Conservation (phyloP, 2,113 vertebrate species). For the Psephotus haematonotus region DNA sequence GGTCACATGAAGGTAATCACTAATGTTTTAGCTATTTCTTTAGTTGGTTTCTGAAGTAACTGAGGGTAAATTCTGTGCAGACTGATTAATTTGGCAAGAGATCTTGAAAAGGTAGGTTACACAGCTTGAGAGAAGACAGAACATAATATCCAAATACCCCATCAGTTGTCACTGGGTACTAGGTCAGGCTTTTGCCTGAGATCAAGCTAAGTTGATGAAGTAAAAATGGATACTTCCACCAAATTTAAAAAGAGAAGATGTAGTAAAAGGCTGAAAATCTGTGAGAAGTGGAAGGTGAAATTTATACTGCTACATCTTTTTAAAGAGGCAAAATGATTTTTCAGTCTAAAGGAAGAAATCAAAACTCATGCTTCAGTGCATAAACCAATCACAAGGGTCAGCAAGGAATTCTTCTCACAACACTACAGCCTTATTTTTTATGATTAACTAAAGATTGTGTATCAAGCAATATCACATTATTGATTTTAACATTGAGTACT, state of each 20-base stretch:
- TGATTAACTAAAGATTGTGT: background rate
- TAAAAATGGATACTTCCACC: background rate
- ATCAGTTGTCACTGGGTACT: background rate
- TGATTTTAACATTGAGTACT: background rate
- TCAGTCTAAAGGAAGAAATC: slow-evolving; percentile 15
- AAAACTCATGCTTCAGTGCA: background rate
- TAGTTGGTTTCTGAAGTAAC: background rate
- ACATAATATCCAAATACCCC: background rate
- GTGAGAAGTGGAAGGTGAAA: background rate
- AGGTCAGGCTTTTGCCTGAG: background rate
- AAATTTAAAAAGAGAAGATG: background rate
- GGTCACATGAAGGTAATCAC: background rate
- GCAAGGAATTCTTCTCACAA: background rate
- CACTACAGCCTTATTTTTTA: background rate
- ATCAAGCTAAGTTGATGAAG: background rate
- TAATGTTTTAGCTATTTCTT: background rate
- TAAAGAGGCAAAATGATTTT: background rate
- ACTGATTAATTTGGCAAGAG: background rate
- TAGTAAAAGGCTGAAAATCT: background rate
- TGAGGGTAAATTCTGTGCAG: background rate
- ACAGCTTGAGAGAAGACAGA: background rate
- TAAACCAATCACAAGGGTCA: background rate
- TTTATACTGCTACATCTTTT: background rate
- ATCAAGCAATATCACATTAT: background rate
- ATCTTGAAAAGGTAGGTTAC: background rate